Evolutionary conservation across 2,797 vertebrate genomes (phyloP), one percentile per base, ranked within the genome.

Genomic region (Streptopelia turtur): DNA sequence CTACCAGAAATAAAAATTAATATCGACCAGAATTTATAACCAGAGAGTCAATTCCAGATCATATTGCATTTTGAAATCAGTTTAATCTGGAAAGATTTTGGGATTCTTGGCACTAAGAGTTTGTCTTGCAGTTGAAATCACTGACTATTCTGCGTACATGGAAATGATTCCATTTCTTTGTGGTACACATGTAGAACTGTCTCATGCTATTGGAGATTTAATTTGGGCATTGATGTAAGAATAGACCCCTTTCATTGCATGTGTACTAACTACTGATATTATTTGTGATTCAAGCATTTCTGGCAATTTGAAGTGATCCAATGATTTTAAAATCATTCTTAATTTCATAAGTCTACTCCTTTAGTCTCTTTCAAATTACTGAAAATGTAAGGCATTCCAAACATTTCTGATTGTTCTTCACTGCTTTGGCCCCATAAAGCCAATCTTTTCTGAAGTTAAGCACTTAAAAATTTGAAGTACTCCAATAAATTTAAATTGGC

Each of bases 401-500:
- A 96, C 93, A 96, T 96, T 96, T 91, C 94, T 95, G 96, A 95
- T 96, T 71, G 72, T 96, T 97, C 95, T 93, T 90, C 84, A 71
- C 45, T 47, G 56, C 85, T 93, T 96, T 94, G 91, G 92, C 83
- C 96, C 95, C 61, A 69, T 94, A 96, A 97, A 98, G 90, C 94
- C 92, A 96, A 97, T 98, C 97, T 97, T 96, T 96, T 96, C 96
- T 95, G 96, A 98, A 98, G 97, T 97, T 97, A 97, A 97, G 97
- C 96, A 97, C 97, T 98, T 98, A 98, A 96, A 97, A 97, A 91
- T 95, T 96, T 96, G 96, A 97, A 98, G 97, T 97, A 95, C 96
- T 97, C 91, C 96, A 97, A 98, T 98, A 98, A 97, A 98, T 98
- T 97, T 98, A 97, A 97, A 97, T 97, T 96, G 98, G 96, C 97